Base-by-base conservation (phyloP, 2,797 vertebrate species). In the Tarsius wallacei region DNA sequence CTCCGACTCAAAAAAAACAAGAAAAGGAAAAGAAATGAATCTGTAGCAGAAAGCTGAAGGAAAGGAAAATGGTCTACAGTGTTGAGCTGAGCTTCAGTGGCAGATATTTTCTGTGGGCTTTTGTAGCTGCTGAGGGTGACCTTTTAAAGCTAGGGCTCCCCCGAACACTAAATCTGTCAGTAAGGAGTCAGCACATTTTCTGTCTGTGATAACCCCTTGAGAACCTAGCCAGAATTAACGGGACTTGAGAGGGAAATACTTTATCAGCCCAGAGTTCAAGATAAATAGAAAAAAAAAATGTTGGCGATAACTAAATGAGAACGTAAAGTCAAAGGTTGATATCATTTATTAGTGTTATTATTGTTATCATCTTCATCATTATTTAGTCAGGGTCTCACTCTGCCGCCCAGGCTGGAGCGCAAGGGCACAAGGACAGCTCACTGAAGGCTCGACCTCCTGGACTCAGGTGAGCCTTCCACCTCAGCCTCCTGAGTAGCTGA, bases 221-320 rank as follows among this genome's bases (percentile, higher is more conserved):
- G 26, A 36, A 47, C 63, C 57, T 57, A 22, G 61, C 21, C 51
- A 89, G 24, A 81, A 73, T 47, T 80, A 42, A 94, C 70, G 31
- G 53, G 13, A 61, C 33, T 80, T 49, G 24, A 92, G 59, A 59
- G 51, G 24, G 84, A 86, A 77, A 63, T 42, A n/a, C 1, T 68
- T 80, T 51, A 92, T 82, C 14, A 59, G 21, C n/a, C 19, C 49
- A 78, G 70, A 76, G 19, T 77, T 90, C 53, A 94, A 93, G 17
- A 51, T 86, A 66, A 91, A 76, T 51, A 74, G 47, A 36, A 90
- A 90, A 42, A 42, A 42, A 42, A 42, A 42, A 42, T 42, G 5
- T 42, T 42, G 42, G 11, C 6, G 3, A 51, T 49, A 61, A 88
- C 1, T 94, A 10, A 11, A 26, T 77, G 21, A 83, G 5, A 80